Percentiles rank a stretch among this genome's conserved stretches.
Conservation (phyloP, 2,888 invertebrate species). For the Tenthredo amoena region DNA sequence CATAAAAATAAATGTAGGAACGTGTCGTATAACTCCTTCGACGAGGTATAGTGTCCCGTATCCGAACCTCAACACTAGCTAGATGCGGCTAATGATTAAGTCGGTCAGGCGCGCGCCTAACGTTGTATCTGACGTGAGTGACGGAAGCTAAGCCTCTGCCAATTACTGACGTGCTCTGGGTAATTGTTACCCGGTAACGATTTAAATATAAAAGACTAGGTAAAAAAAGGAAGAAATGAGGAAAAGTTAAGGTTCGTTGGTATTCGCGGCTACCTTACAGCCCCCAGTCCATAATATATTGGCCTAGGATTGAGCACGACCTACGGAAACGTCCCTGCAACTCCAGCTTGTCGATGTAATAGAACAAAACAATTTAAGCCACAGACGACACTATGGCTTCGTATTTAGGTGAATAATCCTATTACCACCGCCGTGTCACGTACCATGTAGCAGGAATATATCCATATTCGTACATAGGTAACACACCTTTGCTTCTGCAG, state of each 20-base stretch:
- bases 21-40: not conserved
- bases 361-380: slow-evolving; percentile 72
- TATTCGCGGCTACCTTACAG: not conserved
- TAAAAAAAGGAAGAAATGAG: not conserved
- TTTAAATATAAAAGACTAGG: not conserved
- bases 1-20: not conserved
- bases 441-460: slow-evolving; percentile 29
- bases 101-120: slow-evolving; percentile 32
- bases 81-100: slow-evolving; percentile 41
- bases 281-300: not conserved
- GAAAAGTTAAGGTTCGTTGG: not conserved
- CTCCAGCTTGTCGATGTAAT: slow-evolving; percentile 42
- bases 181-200: slow-evolving; percentile 23
- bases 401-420: slow-evolving; percentile 77
- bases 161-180: slow-evolving; percentile 45
- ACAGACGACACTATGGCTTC: slow-evolving; percentile 76
- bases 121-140: not conserved
- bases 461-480: slow-evolving; percentile 31
- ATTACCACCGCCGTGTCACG: slow-evolving; percentile 65
- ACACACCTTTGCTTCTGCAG: not conserved
- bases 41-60: not conserved
- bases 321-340: slow-evolving; percentile 29
- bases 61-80: not conserved
- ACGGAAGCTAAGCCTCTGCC: slow-evolving; percentile 43
- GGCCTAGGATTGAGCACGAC: slow-evolving; percentile 42